Evolutionary conservation across 2,797 vertebrate species (phyloP).

Genomic region (Sebastes trivittatus): DNA sequence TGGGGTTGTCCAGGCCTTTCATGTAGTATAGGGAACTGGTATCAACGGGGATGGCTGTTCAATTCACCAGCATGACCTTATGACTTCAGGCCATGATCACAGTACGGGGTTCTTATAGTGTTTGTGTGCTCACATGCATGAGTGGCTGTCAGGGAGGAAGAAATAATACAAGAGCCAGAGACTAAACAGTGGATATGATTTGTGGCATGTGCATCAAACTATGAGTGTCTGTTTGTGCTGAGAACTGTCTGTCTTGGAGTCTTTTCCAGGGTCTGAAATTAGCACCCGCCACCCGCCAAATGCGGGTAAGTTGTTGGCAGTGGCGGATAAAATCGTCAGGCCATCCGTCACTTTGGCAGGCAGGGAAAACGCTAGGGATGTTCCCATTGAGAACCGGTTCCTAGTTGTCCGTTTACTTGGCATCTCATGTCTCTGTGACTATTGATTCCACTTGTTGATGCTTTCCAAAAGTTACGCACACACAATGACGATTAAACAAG

Average conservation of each 20-base stretch:
- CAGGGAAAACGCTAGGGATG: background rate
- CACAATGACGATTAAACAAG: too few relatives aligned
- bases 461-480: too few relatives aligned
- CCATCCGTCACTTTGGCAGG: background rate
- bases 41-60: constrained; percentile 40
- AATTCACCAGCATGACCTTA: constrained; percentile 49
- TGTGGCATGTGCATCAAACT: background rate
- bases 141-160: background rate
- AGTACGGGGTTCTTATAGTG: constrained; percentile 7
- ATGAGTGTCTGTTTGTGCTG: background rate
- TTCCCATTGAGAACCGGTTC: background rate
- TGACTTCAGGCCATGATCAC: constrained; percentile 37
- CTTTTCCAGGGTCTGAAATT: background rate
- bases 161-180: background rate
- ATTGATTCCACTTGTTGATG: too few relatives aligned
- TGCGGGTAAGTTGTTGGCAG: background rate
- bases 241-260: background rate
- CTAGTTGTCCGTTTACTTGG: background rate
- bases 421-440: too few relatives aligned
- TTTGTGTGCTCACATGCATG: constrained; percentile 6
- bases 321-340: background rate
- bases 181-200: constrained; percentile 1
- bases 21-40: constrained; percentile 36
- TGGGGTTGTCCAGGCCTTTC: constrained; percentile 50
- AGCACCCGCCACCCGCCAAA: background rate